Evolutionary conservation across 2,888 invertebrate genomes (phyloP).

Genomic region (Acrobasis consociella): DNA sequence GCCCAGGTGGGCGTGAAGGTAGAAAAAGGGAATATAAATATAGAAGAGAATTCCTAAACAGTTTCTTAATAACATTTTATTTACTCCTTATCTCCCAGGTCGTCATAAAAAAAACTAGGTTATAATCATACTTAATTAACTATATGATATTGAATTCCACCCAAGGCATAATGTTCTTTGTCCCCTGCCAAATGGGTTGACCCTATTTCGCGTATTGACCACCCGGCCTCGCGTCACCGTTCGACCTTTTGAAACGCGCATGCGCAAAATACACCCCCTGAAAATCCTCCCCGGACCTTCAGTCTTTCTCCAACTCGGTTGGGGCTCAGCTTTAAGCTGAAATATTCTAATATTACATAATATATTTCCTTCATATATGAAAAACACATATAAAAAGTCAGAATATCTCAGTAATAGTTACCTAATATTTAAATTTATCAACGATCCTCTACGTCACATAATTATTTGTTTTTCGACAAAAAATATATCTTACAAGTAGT

Average conservation of each 20-base stretch:
- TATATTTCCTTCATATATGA: constrained; percentile 63
- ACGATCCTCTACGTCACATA: constrained; percentile 63
- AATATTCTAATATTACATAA: constrained; percentile 32
- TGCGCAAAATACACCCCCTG: constrained; percentile 51
- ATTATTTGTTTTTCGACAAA: constrained; percentile 74
- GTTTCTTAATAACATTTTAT: too few relatives aligned
- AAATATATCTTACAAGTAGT: constrained; percentile 78
- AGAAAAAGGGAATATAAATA: too few relatives aligned
- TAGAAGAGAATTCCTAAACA: too few relatives aligned
- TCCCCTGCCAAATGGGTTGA: constrained; percentile 20
- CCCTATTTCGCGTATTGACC: constrained; percentile 33
- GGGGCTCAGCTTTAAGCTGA: constrained; percentile 40
- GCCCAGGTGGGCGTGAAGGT: too few relatives aligned
- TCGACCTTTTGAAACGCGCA: constrained; percentile 65
- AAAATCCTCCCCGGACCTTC: constrained; percentile 41
- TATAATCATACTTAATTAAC: not conserved
- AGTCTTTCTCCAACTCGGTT: constrained; percentile 52
- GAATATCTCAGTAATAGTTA: constrained; percentile 45
- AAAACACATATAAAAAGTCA: constrained; percentile 61
- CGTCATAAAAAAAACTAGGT: not conserved
- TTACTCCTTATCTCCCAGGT: too few relatives aligned
- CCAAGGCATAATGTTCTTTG: constrained; percentile 6
- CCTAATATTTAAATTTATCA: constrained; percentile 52
- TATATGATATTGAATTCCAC: not conserved
- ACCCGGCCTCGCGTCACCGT: constrained; percentile 41